Evolutionary conservation across 2,113 vertebrate species (phyloP).

Genomic region (Pseudorhombus dupliciocellatus): DNA sequence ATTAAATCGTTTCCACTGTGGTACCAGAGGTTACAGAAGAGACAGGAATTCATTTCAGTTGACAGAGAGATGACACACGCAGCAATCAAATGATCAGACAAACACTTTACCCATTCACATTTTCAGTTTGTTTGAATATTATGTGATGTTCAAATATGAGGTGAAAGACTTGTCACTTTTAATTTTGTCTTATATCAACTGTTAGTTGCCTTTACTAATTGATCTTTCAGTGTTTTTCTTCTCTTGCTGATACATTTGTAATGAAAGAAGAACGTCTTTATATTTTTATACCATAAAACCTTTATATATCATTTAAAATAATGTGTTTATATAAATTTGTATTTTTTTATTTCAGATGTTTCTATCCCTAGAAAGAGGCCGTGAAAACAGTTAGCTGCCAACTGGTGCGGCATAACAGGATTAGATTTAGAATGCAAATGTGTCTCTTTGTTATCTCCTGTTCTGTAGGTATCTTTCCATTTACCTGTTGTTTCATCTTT

Average conservation of each 20-base stretch:
- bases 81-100: not conserved
- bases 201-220: not conserved
- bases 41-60: conserved; percentile 18
- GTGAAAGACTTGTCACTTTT: not conserved
- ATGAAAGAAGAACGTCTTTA: too few relatives aligned
- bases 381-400: too few relatives aligned
- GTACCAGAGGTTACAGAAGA: conserved; percentile 18
- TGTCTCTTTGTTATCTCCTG: too few relatives aligned
- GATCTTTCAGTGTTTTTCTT: not conserved
- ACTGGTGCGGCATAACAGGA: too few relatives aligned
- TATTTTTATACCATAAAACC: too few relatives aligned
- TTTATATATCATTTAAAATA: too few relatives aligned
- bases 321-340: too few relatives aligned
- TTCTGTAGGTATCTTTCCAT: not conserved
- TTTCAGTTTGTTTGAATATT: not conserved
- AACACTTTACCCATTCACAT: not conserved
- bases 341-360: too few relatives aligned
- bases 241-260: too few relatives aligned
- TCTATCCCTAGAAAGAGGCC: too few relatives aligned
- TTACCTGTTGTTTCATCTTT: not conserved
- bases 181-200: not conserved
- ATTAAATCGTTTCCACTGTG: conserved; percentile 18
- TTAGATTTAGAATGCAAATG: too few relatives aligned
- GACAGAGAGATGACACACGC: conserved; percentile 5
- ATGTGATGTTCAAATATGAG: not conserved